Base-by-base conservation (phyloP, 2,113 vertebrate species). In the Aptenodytes patagonicus region DNA sequence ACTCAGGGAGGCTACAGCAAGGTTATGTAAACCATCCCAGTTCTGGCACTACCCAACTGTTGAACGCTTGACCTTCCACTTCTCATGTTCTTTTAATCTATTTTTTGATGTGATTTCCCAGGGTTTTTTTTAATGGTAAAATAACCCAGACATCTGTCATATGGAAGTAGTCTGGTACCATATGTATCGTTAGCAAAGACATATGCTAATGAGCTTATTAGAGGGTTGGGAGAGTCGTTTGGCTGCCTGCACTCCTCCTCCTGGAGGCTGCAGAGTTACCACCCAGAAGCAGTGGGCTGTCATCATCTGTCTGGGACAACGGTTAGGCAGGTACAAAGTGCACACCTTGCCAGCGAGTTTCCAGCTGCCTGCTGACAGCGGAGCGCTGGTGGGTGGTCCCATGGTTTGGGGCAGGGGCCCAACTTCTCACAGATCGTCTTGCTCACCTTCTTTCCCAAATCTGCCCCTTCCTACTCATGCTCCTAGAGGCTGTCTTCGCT, bases 41-140 rank as follows among this genome's bases (percentile, higher is more conserved):
- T 91, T 96, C 93, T 96, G 87, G 84, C 84, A 76, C 78, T 91
- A 79, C 44, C 87, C 94, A 96, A 79, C 87, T 85, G 81, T 91
- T 96, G 95, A 91, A 89, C 17, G 10, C 73, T 60, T 85, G 89
- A 96, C 94, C 91, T 97, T 93, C 69, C 73, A 75, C 69, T 93
- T 91, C 73, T 84, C 36, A 14, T 91, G 44, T 90, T 85, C 81
- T 93, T 94, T 96, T 85, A 68, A 87, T 80, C 78, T 96, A 79
- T 94, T 95, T 96, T 76, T 61, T 82, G 84, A 40, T 90, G 57
- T 57, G 57, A 89, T 85, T 95, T 95, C 60, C 83, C 58, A 83
- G 57, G 7, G 2, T 6, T 20, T 38, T 87, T 83, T 79, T 52
- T 1, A 58, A 57, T 24, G 18, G 65, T 82, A 61, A 82, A 95